A percentile compares a stretch with the other conserved stretches of the same genome.
phyloP scores from a whole-genome alignment of 2,113 vertebrate species.

The Lynx canadensis region DNA sequence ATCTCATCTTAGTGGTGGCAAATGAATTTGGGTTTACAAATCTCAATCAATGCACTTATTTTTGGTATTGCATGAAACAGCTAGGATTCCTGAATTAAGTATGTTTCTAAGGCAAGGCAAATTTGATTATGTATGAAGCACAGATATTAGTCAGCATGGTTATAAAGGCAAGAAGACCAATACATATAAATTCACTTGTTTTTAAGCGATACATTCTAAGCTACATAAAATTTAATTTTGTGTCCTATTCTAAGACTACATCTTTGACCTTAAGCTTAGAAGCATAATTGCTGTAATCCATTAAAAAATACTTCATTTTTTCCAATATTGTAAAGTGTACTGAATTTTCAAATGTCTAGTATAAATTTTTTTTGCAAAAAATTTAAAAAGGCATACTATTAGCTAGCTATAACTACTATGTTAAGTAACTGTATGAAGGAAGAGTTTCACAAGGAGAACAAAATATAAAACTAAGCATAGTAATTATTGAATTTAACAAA shows the following conservation, averaged over 20 bases:
- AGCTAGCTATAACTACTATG: constrained; percentile 74
- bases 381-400: constrained; percentile 79
- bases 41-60: constrained; percentile 30
- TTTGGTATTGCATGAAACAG: constrained; percentile 65
- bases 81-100: constrained; percentile 62
- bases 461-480: constrained; percentile 81
- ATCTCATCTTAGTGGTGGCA: neutral
- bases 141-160: constrained; percentile 12
- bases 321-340: constrained; percentile 78
- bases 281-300: constrained; percentile 71
- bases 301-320: constrained; percentile 76
- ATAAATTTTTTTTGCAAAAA: constrained; percentile 82
- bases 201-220: constrained; percentile 55
- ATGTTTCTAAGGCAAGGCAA: constrained; percentile 66
- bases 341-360: constrained; percentile 79
- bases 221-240: constrained; percentile 72
- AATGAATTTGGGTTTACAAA: constrained; percentile 38
- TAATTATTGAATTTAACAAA: constrained; percentile 74
- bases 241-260: constrained; percentile 69
- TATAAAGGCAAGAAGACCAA: constrained; percentile 32
- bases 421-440: constrained; percentile 77
- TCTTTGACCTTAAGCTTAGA: constrained; percentile 59
- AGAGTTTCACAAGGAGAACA: constrained; percentile 83
- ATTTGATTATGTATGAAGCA: constrained; percentile 48
- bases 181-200: constrained; percentile 32